phyloP scores from a whole-genome alignment of 2,113 vertebrate species.

The mouse (Mus musculus) region GRCm39 chr17:90741501-90742000 shows the following conservation, averaged over 20 bases:
- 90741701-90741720: too few relatives aligned
- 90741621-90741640: not conserved
- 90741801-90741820: not conserved
- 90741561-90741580: constrained; percentile 1
- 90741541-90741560: constrained; percentile 22
- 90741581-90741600: constrained; percentile 4
- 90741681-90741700: constrained; percentile 1
- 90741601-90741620: not conserved
- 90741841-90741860: not conserved
- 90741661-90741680: not conserved
- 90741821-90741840: not conserved
- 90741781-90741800: not conserved
- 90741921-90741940: not conserved
- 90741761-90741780: not conserved
- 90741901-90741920: not conserved
- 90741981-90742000: not conserved
- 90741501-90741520: not conserved
- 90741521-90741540: not conserved
- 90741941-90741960: not conserved
- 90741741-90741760: not conserved
- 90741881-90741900: not conserved
- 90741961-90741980: not conserved
- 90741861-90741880: not conserved
- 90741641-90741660: not conserved
- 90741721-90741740: not conserved